Evolutionary conservation across 2,888 invertebrate genomes (phyloP).

Genomic region (Muscina levida): DNA sequence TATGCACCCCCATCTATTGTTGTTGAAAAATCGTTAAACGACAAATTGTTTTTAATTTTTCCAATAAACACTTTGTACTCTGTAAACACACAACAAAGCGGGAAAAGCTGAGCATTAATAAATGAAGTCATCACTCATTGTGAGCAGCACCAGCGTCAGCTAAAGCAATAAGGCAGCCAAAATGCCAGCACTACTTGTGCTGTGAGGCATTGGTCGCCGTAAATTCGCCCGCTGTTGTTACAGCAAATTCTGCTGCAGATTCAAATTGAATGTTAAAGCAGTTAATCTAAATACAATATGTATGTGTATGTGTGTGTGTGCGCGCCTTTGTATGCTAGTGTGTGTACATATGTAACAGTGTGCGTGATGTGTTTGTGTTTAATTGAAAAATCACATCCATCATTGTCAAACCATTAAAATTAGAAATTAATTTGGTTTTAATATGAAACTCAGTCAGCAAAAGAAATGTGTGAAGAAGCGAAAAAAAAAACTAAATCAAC

Average conservation of each 20-base stretch:
- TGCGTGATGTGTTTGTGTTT: constrained; percentile 62
- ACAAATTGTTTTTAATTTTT: constrained; percentile 66
- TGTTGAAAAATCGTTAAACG: constrained; percentile 61
- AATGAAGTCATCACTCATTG: constrained; percentile 65
- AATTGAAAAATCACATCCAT: constrained; percentile 69
- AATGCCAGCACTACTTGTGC: too few species aligned
- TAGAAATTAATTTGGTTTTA: constrained; percentile 69
- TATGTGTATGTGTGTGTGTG: too few species aligned
- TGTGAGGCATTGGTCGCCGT: too few species aligned
- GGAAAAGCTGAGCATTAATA: constrained; percentile 48
- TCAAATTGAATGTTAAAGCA: constrained; percentile 55
- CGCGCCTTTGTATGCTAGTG: not conserved
- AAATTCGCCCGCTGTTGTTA: too few species aligned
- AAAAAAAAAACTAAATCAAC: constrained; percentile 40
- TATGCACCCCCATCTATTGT: constrained; percentile 64
- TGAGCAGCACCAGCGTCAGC: constrained; percentile 51
- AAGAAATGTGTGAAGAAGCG: not conserved
- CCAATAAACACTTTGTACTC: constrained; percentile 56
- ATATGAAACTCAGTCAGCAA: constrained; percentile 62
- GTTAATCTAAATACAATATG: constrained; percentile 40
- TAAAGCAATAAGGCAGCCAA: not conserved
- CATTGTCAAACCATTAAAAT: constrained; percentile 69
- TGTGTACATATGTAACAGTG: constrained; percentile 26
- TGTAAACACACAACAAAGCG: constrained; percentile 16
- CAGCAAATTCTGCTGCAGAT: too few species aligned